A percentile compares a stretch with the other conserved stretches of the same genome.
phyloP scores from a whole-genome alignment of 2,113 vertebrate genomes.

The Hippocampus guttulatus region DNA sequence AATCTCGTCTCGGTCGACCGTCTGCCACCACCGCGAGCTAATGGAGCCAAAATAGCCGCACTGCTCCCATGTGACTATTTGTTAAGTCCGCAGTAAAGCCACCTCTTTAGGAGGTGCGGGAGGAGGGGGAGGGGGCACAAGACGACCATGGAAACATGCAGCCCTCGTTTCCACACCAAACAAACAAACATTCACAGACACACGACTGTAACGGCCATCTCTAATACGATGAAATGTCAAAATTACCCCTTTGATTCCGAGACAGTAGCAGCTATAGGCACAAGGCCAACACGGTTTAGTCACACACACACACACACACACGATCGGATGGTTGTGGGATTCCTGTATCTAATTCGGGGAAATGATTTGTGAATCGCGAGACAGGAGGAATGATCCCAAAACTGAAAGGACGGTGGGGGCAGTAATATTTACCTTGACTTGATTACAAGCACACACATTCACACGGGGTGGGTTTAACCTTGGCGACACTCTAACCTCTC shows the following conservation, averaged over 20 bases:
- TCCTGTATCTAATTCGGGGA: slow-evolving; percentile 62
- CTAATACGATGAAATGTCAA: slow-evolving; percentile 72
- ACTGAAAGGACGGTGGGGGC: slow-evolving; percentile 60
- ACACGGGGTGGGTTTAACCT: slow-evolving; percentile 64
- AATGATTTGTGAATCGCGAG: slow-evolving; percentile 66
- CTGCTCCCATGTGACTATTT: slow-evolving; percentile 73
- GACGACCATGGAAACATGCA: slow-evolving; percentile 56
- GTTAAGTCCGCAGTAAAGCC: slow-evolving; percentile 76
- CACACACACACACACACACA: slow-evolving; percentile 51
- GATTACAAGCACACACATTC: slow-evolving; percentile 56
- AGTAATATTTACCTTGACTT: slow-evolving; percentile 75
- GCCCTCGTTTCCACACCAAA: slow-evolving; percentile 41
- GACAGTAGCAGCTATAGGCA: slow-evolving; percentile 52
- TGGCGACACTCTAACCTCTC: slow-evolving; percentile 61
- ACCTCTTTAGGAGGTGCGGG: slow-evolving; percentile 48
- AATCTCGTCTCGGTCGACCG: slow-evolving; percentile 33
- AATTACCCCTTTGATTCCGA: slow-evolving; percentile 62
- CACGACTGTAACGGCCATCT: slow-evolving; percentile 46
- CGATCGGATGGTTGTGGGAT: slow-evolving; percentile 27
- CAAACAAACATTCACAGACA: slow-evolving; percentile 3
- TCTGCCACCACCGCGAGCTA: slow-evolving; percentile 36
- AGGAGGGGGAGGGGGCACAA: slow-evolving; percentile 8
- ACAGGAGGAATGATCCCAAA: slow-evolving; percentile 60
- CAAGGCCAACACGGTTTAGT: slow-evolving; percentile 57
- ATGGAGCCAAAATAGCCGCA: slow-evolving; percentile 64